phyloP scores from a whole-genome alignment of 2,797 vertebrate species.

The Cynopterus sphinx region DNA sequence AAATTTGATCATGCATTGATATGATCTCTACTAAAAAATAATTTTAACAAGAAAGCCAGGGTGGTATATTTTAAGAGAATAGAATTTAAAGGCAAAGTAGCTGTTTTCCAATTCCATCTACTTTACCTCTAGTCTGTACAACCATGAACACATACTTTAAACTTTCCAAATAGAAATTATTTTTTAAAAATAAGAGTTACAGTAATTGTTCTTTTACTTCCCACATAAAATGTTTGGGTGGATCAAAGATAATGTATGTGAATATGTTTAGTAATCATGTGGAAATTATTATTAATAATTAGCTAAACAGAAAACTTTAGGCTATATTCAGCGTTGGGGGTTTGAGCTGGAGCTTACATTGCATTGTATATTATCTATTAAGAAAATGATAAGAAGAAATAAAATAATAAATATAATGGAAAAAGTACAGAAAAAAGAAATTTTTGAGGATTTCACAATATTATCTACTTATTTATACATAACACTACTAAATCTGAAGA shows the following conservation, averaged over 20 bases:
- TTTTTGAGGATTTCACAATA: neutral
- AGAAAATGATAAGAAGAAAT: neutral
- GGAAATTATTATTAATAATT: neutral
- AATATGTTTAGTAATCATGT: neutral
- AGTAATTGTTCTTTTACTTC: neutral
- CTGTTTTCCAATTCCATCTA: neutral
- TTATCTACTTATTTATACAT: neutral
- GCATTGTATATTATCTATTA: neutral
- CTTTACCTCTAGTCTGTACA: neutral
- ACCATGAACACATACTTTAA: neutral
- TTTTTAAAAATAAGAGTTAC: neutral
- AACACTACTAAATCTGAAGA: neutral
- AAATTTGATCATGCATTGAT: neutral
- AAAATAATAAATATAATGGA: neutral
- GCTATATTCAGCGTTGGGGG: neutral
- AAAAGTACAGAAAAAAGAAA: neutral
- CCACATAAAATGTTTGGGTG: neutral
- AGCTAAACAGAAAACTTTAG: neutral
- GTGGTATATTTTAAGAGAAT: neutral
- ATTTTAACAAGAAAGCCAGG: neutral
- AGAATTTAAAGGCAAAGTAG: neutral
- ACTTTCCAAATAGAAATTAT: neutral
- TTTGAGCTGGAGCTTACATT: neutral
- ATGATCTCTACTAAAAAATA: neutral
- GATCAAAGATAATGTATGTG: neutral